phyloP scores from a whole-genome alignment of 2,888 invertebrate species.

The Spodoptera littoralis region DNA sequence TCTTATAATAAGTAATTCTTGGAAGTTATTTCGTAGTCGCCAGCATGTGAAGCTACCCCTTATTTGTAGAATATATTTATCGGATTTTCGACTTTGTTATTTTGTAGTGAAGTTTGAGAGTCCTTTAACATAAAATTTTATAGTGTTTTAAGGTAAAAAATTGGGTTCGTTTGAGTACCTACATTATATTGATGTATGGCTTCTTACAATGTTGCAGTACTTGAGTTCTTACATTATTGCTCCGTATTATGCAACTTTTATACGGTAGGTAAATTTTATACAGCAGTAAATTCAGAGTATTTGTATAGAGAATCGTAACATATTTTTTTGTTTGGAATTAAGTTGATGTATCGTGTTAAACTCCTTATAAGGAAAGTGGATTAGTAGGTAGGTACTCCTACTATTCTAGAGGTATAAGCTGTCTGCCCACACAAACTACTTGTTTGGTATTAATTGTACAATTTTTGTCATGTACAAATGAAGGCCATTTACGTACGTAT shows the following conservation, averaged over 20 bases:
- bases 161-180: too few relatives aligned
- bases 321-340: too few relatives aligned
- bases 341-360: conserved; percentile 1
- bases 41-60: neutral
- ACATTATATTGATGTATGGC: too few relatives aligned
- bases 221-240: too few relatives aligned
- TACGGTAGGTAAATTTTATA: too few relatives aligned
- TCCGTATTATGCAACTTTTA: too few relatives aligned
- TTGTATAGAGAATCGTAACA: too few relatives aligned
- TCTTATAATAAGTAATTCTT: conserved; percentile 35
- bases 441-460: conserved; percentile 19
- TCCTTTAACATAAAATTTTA: too few relatives aligned
- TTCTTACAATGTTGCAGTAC: too few relatives aligned
- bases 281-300: too few relatives aligned
- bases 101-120: conserved; percentile 14
- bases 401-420: conserved; percentile 19
- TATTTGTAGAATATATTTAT: conserved; percentile 1
- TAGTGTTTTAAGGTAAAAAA: too few relatives aligned
- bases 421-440: conserved; percentile 30
- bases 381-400: conserved; percentile 18
- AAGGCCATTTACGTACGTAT: conserved; percentile 17
- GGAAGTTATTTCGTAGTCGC: conserved; percentile 28
- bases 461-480: conserved; percentile 31
- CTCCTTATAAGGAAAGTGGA: conserved; percentile 26
- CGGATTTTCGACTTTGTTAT: conserved; percentile 14